phyloP scores from a whole-genome alignment of 2,113 vertebrate genomes.

The Acanthochromis polyacanthus region DNA sequence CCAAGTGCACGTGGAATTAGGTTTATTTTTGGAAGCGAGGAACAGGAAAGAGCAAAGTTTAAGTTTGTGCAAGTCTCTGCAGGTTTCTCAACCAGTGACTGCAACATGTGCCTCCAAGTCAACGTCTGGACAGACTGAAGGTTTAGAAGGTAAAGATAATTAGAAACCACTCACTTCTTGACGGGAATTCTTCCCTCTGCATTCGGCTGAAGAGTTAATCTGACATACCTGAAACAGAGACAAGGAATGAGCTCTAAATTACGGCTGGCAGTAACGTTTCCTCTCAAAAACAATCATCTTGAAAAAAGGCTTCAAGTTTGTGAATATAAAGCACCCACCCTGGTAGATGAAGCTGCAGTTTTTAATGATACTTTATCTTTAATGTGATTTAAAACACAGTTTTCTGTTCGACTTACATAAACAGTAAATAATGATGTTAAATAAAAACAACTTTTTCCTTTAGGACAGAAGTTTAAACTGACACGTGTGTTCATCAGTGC shows the following conservation, averaged over 20 bases:
- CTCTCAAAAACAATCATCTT: no score
- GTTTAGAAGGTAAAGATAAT: not conserved
- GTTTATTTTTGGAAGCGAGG: constrained; percentile 76
- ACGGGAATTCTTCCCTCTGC: constrained; percentile 94
- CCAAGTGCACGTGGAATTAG: constrained; percentile 77
- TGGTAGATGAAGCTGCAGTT: no score
- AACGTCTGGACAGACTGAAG: not conserved
- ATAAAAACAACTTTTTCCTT: not conserved
- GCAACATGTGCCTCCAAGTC: constrained; percentile 20
- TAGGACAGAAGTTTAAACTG: not conserved
- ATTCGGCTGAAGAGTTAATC: constrained; percentile 93
- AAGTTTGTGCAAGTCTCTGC: constrained; percentile 62
- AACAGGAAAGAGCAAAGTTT: constrained; percentile 73
- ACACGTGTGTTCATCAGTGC: not conserved
- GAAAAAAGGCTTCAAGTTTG: no score
- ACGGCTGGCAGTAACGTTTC: no score
- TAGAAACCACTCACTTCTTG: constrained; percentile 90
- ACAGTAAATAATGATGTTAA: not conserved
- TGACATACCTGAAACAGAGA: constrained; percentile 88
- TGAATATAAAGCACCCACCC: no score
- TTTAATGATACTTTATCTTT: no score
- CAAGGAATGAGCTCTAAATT: no score
- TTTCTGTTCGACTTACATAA: no score
- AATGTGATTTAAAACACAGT: no score
- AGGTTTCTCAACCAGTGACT: constrained; percentile 35